Conservation (phyloP, 2,113 vertebrate genomes). For the Passer domesticus region DNA sequence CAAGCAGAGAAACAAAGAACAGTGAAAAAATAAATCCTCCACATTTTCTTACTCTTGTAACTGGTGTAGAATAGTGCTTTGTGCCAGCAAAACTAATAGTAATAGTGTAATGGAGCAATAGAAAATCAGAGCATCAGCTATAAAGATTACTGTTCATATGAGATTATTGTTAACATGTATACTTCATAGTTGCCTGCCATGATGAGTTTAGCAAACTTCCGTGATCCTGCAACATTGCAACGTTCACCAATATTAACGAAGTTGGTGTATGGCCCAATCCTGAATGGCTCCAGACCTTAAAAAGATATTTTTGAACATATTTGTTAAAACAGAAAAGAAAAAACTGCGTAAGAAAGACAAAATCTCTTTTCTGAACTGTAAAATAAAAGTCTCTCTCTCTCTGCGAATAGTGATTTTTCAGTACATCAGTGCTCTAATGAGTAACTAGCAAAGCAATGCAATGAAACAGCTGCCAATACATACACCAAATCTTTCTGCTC, state of each 20-base stretch:
- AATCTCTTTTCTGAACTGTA: neutral
- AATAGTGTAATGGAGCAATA: neutral
- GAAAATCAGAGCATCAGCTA: neutral
- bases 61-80: neutral
- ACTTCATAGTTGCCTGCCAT: constrained; percentile 94
- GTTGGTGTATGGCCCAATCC: constrained; percentile 93
- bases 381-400: neutral
- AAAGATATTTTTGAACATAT: constrained; percentile 15
- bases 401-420: neutral
- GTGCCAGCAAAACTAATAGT: neutral
- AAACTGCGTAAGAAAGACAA: neutral
- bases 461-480: neutral
- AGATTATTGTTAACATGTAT: neutral
- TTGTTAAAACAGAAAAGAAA: neutral
- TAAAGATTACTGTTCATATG: neutral
- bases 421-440: neutral
- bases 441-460: neutral
- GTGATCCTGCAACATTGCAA: constrained; percentile 96
- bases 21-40: neutral
- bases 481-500: neutral
- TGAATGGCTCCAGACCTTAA: constrained; percentile 92
- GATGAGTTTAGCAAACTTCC: constrained; percentile 93
- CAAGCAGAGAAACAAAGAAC: neutral
- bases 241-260: constrained; percentile 98
- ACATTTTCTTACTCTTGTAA: neutral